Conservation (phyloP, 2,113 vertebrate genomes). For the Seriola dumerili region DNA sequence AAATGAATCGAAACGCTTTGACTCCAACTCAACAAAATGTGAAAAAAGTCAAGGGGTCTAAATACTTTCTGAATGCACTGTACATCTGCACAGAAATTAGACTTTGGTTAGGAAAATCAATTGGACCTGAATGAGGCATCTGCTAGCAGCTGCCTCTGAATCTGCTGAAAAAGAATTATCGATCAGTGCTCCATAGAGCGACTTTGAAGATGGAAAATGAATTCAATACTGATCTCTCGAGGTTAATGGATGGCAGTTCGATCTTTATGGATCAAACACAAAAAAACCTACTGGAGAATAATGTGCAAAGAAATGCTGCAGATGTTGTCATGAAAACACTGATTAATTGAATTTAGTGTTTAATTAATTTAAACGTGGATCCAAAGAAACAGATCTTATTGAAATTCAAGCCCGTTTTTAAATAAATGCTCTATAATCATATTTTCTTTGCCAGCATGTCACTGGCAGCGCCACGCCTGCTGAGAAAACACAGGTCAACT, state of each 20-base stretch:
- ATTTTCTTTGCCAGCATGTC: neutral
- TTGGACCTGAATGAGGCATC: neutral
- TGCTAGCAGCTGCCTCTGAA: neutral
- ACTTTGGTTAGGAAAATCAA: neutral
- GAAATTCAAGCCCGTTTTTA: neutral
- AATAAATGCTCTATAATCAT: neutral
- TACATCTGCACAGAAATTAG: no score
- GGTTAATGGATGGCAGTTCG: neutral
- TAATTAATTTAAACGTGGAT: neutral
- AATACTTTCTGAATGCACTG: no score
- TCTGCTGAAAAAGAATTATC: constrained; percentile 7
- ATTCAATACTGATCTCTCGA: neutral
- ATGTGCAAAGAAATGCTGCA: neutral
- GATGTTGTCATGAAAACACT: neutral
- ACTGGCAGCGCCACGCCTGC: no score
- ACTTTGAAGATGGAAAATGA: neutral
- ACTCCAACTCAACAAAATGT: no score
- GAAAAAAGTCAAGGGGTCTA: no score
- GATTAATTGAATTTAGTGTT: neutral
- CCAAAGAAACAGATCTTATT: neutral
- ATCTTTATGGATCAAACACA: constrained; percentile 5
- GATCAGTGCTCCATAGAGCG: neutral
- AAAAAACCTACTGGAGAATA: neutral
- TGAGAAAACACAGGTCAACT: constrained; percentile 1
- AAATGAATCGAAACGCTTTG: no score